These are phyloP conservation scores for Eucriotettix oculatus DNA, from an alignment of 2,888 invertebrate genomes.

Conservation along the genomic window DNA sequence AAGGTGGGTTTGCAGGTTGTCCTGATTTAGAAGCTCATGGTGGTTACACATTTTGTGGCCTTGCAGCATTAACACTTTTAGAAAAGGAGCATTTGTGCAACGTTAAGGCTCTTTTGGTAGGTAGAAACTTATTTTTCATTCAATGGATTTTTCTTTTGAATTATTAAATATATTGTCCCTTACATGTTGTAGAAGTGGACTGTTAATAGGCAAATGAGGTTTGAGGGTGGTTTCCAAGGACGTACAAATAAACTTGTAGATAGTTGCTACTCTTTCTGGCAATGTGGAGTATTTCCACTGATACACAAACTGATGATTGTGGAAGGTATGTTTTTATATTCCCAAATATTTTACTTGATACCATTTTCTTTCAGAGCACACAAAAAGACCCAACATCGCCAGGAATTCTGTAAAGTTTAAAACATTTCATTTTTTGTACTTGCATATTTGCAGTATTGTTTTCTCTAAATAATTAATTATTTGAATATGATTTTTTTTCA, in stretches of 20 bases:
- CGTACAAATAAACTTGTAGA: constrained; percentile 97
- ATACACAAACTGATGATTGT: constrained; percentile 54
- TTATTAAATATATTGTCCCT: neutral
- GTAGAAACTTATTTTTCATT: constrained; percentile 6
- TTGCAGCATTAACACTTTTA: constrained; percentile 75
- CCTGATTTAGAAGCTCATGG: constrained; percentile 97
- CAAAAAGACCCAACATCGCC: too few relatives aligned
- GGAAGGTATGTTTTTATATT: constrained; percentile 22
- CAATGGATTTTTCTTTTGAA: neutral
- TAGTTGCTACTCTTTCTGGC: constrained; percentile 99
- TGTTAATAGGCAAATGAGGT: constrained; percentile 76
- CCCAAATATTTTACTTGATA: constrained; percentile 10
- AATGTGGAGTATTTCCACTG: constrained; percentile 81
- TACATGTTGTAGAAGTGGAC: constrained; percentile 52
- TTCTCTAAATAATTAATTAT: too few relatives aligned
- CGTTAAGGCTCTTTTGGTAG: constrained; percentile 51
- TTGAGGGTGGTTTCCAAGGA: constrained; percentile 95
- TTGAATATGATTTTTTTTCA: too few relatives aligned
- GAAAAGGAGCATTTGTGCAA: constrained; percentile 59
- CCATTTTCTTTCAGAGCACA: constrained; percentile 22
- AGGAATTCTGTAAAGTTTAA: too few relatives aligned
- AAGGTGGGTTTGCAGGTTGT: constrained; percentile 92
- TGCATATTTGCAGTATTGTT: too few relatives aligned
- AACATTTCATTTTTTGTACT: too few relatives aligned
- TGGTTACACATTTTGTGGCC: constrained; percentile 96